Conservation (phyloP, 1,140 invertebrate species). For the Diploscapter pachys region DNA sequence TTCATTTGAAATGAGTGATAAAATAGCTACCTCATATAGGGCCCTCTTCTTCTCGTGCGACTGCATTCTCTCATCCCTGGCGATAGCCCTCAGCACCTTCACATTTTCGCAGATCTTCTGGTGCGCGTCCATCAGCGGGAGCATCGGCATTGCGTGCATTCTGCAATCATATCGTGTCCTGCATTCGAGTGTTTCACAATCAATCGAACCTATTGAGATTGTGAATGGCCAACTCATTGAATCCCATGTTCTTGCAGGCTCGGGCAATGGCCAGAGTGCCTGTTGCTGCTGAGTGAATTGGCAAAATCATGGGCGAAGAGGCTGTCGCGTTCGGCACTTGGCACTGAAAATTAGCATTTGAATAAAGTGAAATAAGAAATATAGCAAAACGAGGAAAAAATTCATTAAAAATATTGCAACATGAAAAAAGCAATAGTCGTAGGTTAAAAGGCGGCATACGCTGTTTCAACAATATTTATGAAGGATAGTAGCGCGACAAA, state of each 20-base stretch:
- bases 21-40: too few species aligned
- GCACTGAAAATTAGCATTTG: not conserved
- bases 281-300: conserved; percentile 22
- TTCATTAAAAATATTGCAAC: too few species aligned
- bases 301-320: conserved; percentile 18
- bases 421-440: too few species aligned
- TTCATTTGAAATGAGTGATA: too few species aligned
- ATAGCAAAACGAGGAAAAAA: not conserved
- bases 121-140: conserved; percentile 23
- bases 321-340: not conserved
- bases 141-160: conserved; percentile 8
- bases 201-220: conserved; percentile 10
- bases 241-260: conserved; percentile 1
- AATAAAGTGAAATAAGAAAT: too few species aligned
- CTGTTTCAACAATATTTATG: too few species aligned
- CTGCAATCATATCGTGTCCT: not conserved
- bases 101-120: conserved; percentile 22
- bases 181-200: not conserved
- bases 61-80: too few species aligned
- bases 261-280: conserved; percentile 9
- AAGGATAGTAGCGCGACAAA: too few species aligned
- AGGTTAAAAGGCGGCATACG: too few species aligned
- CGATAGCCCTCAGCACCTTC: not conserved
- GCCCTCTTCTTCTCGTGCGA: too few species aligned
- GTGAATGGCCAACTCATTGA: conserved; percentile 19